These are phyloP conservation scores for Zelostemma sp. DNA, from an alignment of 1,140 invertebrate species.

Conservation along the genomic window DNA sequence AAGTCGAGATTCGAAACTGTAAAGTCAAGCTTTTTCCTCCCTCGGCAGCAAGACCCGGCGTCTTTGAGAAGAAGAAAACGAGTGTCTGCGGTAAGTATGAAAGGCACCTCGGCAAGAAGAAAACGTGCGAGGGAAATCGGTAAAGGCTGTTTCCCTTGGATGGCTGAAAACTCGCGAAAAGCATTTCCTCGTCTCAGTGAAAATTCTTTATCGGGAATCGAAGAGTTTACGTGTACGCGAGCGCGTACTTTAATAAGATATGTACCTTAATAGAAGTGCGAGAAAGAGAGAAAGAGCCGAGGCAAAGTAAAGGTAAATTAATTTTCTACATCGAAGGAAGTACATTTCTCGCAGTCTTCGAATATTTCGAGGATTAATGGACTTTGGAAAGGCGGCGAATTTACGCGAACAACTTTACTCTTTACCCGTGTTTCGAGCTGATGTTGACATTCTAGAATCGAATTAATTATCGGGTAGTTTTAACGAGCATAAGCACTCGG, in stretches of 20 bases:
- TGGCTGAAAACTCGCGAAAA: conserved; percentile 40
- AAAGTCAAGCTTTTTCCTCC: conserved; percentile 27
- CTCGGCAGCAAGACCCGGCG: conserved; percentile 11
- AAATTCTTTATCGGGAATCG: conserved; percentile 58
- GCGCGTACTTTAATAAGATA: conserved; percentile 52
- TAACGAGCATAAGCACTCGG: too few species aligned
- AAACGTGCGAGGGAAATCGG: conserved; percentile 17
- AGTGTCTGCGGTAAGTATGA: neutral
- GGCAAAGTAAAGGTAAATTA: conserved; percentile 37
- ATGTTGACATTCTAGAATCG: too few species aligned
- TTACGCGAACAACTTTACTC: too few species aligned
- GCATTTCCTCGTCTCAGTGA: conserved; percentile 50
- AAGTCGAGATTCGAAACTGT: conserved; percentile 45
- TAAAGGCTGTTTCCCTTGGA: conserved; percentile 29
- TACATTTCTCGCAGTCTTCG: conserved; percentile 28
- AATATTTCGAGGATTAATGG: conserved; percentile 26
- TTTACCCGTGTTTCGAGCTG: too few species aligned
- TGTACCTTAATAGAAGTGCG: conserved; percentile 40
- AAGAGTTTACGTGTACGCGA: conserved; percentile 51
- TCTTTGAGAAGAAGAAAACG: conserved; percentile 7
- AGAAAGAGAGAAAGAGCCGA: conserved; percentile 13
- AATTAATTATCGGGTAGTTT: too few species aligned
- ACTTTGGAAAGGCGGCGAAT: too few species aligned
- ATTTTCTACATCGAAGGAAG: conserved; percentile 29
- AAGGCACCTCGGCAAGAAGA: neutral